A percentile compares a stretch with the other conserved stretches of the same genome.
Evolutionary conservation across 2,113 vertebrate genomes (phyloP).

Genomic region (Myiopsitta monachus): DNA sequence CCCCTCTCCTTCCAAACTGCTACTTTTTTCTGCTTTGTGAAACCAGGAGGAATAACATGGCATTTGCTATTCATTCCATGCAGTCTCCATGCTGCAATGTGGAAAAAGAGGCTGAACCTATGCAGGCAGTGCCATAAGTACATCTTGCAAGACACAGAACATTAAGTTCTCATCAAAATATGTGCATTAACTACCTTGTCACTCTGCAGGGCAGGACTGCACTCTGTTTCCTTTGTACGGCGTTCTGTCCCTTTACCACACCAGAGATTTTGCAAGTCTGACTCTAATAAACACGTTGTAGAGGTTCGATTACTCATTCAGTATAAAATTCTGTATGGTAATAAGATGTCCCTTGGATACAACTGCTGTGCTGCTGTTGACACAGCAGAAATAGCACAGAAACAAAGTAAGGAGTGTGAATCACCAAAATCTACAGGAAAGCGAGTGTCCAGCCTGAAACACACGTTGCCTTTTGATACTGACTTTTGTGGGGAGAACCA

Average conservation of each 20-base stretch:
- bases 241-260: not conserved
- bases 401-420: not conserved
- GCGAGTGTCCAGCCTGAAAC: not conserved
- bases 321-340: not conserved
- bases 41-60: not conserved
- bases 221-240: not conserved
- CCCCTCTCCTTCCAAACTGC: not conserved
- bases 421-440: not conserved
- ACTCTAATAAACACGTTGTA: not conserved
- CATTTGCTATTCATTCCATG: not conserved
- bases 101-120: not conserved
- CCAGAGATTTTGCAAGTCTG: not conserved
- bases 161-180: not conserved
- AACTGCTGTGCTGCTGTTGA: not conserved
- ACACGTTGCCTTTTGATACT: not conserved
- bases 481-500: not conserved
- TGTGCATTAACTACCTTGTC: not conserved
- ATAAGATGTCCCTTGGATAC: not conserved
- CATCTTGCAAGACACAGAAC: not conserved
- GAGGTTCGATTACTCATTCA: not conserved
- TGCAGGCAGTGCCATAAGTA: fast-evolving
- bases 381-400: not conserved
- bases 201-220: not conserved
- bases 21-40: not conserved
- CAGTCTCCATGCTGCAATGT: not conserved